Conservation (phyloP, 2,797 vertebrate genomes). For the Neomorphus geoffroyi region DNA sequence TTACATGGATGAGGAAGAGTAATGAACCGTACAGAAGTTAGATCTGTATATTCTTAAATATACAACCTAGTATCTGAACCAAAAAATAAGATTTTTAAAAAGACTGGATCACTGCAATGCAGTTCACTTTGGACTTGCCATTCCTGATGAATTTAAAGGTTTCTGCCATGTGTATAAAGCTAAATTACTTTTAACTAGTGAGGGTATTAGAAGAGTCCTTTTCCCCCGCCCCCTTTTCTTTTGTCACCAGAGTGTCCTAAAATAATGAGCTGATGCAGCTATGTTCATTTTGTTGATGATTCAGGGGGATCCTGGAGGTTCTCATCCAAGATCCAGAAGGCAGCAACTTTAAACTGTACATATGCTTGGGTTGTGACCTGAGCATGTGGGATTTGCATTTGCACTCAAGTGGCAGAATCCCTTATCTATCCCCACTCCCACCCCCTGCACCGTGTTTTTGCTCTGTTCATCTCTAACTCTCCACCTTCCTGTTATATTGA, state of each 20-base stretch:
- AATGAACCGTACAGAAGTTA: slow-evolving; percentile 41
- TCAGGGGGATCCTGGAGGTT: slow-evolving; percentile 55
- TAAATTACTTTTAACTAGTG: neutral
- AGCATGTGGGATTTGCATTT: slow-evolving; percentile 45
- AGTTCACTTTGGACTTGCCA: slow-evolving; percentile 57
- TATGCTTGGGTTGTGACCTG: slow-evolving; percentile 13
- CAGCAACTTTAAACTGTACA: slow-evolving; percentile 33
- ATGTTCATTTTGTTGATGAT: slow-evolving; percentile 39
- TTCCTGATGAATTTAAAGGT: slow-evolving; percentile 48
- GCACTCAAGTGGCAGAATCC: slow-evolving; percentile 70
- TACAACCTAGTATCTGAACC: slow-evolving; percentile 56
- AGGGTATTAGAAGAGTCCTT: slow-evolving; percentile 45
- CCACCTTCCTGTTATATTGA: slow-evolving; percentile 63
- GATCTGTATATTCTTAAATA: slow-evolving; percentile 40
- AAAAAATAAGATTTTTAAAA: slow-evolving; percentile 45
- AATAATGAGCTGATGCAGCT: slow-evolving; percentile 18
- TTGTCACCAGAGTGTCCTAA: slow-evolving; percentile 53
- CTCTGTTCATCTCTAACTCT: slow-evolving; percentile 66
- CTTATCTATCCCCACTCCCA: slow-evolving; percentile 56
- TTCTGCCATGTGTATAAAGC: slow-evolving; percentile 62
- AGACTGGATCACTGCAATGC: slow-evolving; percentile 63
- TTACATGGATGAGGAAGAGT: slow-evolving; percentile 58
- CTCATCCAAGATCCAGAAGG: slow-evolving; percentile 47
- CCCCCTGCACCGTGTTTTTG: slow-evolving; percentile 18
- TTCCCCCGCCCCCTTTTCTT: slow-evolving; percentile 21